phyloP scores from a whole-genome alignment of 2,113 vertebrate genomes.

The Onychostoma macrolepis region DNA sequence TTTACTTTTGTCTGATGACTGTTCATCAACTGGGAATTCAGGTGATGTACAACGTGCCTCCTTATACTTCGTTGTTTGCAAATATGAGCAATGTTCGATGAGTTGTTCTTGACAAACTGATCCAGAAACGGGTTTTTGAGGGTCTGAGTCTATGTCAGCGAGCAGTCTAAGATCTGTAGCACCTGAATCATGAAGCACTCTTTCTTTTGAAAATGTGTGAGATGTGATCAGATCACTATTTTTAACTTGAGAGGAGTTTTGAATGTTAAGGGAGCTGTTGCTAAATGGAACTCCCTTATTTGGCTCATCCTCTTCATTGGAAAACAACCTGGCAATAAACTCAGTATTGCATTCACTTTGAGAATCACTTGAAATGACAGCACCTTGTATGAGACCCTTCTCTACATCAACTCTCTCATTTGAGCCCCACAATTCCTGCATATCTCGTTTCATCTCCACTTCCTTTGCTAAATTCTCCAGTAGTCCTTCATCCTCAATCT shows the following conservation, averaged over 20 bases:
- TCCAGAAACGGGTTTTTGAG: constrained; percentile 1
- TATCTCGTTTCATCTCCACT: not conserved
- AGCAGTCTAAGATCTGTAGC: constrained; percentile 56
- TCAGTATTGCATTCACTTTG: constrained; percentile 65
- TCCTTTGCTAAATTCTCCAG: constrained; percentile 41
- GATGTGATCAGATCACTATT: constrained; percentile 62
- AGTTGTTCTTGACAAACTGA: constrained; percentile 53
- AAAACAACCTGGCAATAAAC: constrained; percentile 71
- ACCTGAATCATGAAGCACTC: constrained; percentile 57
- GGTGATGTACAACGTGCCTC: constrained; percentile 41
- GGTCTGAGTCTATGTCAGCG: constrained; percentile 56
- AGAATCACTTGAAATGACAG: constrained; percentile 45
- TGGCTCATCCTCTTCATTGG: constrained; percentile 68
- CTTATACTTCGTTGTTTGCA: constrained; percentile 37
- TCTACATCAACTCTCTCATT: constrained; percentile 27
- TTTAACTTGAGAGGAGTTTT: constrained; percentile 47
- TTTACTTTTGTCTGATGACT: constrained; percentile 57
- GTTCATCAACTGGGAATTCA: constrained; percentile 45
- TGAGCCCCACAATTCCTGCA: constrained; percentile 14
- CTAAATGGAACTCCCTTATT: constrained; percentile 61
- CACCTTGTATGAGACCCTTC: constrained; percentile 25
- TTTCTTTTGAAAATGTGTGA: constrained; percentile 62
- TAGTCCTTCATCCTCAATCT: constrained; percentile 72
- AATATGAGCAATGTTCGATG: constrained; percentile 41
- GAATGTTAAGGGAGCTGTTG: constrained; percentile 56